A percentile compares a stretch with the other conserved stretches of the same genome.
Evolutionary conservation across 2,113 vertebrate genomes (phyloP).

Genomic region (Bucco capensis): DNA sequence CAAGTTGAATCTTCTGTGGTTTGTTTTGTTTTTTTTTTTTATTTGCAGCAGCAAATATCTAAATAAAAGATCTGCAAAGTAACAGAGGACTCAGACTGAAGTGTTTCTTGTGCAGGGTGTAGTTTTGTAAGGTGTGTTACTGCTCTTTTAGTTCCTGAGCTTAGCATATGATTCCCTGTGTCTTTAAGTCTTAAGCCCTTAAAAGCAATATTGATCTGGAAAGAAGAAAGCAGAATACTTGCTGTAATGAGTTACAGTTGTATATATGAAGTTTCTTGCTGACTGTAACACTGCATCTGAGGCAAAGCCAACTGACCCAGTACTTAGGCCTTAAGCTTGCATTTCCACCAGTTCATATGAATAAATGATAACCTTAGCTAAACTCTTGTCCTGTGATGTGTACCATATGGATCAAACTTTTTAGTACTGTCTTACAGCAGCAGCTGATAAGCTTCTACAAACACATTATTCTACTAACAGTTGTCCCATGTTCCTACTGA

Average conservation of each 20-base stretch:
- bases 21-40: constrained; percentile 36
- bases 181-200: background rate
- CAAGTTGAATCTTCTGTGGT: constrained; percentile 34
- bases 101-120: background rate
- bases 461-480: background rate
- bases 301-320: background rate
- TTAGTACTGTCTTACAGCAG: background rate
- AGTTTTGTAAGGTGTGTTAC: background rate
- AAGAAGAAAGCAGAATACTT: background rate
- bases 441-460: background rate
- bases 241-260: background rate
- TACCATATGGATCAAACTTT: background rate
- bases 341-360: background rate
- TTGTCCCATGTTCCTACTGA: background rate
- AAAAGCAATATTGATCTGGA: background rate
- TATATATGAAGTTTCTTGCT: background rate
- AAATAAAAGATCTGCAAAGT: constrained; percentile 67
- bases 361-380: background rate
- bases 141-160: background rate
- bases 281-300: background rate
- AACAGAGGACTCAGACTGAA: background rate
- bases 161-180: background rate
- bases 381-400: background rate
- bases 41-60: constrained; percentile 19
- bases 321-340: background rate